These are phyloP conservation scores for Ceratosolen solmsi DNA, from an alignment of 1,140 invertebrate species.

Conservation along the genomic window DNA sequence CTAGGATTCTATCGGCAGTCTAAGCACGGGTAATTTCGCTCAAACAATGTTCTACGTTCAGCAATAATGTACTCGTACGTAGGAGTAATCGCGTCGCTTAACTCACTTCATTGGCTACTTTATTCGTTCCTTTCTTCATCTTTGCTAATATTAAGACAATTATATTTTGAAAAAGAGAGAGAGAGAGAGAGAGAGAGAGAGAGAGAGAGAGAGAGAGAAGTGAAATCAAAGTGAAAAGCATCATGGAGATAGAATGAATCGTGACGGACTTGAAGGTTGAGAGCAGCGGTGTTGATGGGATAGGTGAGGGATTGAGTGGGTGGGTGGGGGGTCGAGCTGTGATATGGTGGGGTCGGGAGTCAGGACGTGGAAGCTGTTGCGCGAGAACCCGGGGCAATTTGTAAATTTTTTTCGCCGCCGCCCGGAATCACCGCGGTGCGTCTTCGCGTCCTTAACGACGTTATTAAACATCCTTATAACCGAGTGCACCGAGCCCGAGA, in stretches of 20 bases:
- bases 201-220: too few species aligned
- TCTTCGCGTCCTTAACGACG: conserved; percentile 40
- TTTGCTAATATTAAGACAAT: not conserved
- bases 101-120: not conserved
- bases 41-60: conserved; percentile 9
- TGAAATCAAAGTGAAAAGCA: not conserved
- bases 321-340: too few species aligned
- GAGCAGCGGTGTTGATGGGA: too few species aligned
- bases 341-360: too few species aligned
- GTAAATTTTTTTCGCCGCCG: not conserved
- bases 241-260: not conserved
- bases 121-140: not conserved
- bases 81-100: conserved; percentile 12
- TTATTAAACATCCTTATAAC: conserved; percentile 44
- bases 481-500: conserved; percentile 8
- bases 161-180: not conserved
- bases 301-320: not conserved
- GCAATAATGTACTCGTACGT: not conserved
- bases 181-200: too few species aligned
- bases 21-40: not conserved
- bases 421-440: conserved; percentile 22
- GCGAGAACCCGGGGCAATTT: conserved; percentile 16
- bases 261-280: too few species aligned
- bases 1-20: not conserved
- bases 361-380: not conserved